Base-by-base conservation (phyloP, 2,888 invertebrate species). In the Conchocele bisecta region DNA sequence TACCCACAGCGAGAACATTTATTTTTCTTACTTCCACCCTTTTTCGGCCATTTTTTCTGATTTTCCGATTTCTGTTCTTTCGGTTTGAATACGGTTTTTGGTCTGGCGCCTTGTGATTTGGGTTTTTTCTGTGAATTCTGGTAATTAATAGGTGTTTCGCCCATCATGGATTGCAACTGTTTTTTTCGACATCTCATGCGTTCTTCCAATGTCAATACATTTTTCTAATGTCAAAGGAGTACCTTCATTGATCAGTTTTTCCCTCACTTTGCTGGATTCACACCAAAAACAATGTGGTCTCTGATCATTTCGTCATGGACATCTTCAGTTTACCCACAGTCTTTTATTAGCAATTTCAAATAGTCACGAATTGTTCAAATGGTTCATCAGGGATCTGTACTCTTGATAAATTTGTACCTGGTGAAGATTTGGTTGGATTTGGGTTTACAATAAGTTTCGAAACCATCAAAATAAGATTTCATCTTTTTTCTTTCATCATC, bases 241-340 rank as follows among this genome's bases (percentile, higher is more conserved):
- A 15, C 68, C 74, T 46, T 66, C 65, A 39, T 48, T 56, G 1
- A 80, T 63, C 0, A 60, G 37, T 24, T 74, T 75, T 44, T 78
- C 69, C 17, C 75, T 31, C 0, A 78, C 56, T 41, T 78, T 74
- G 2, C 4, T 20, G 31, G 3, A 24, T 42, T 53, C 0, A 68
- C 58, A 1, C 69, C 67, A 42, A 66, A 66, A 5, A 81, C 75
- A 13, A 78, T 74, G 17, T 59, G 31, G 48, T 78, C 75, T 20
- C 75, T 26, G 11, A 79, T 35, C 58, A 78, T 69, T 29, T 70
- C 39, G 7, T 81, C 75, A 20, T 28, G 17, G 15, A 42, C 26
- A 31, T n/a, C 31, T 41, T 44, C 44, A 20, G 7, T 44, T 6
- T 48, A 48, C 13, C 48, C 48, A 48, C 48, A 48, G 28, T 48